Conservation (phyloP, 2,888 invertebrate species). For the Gortyna flavago region DNA sequence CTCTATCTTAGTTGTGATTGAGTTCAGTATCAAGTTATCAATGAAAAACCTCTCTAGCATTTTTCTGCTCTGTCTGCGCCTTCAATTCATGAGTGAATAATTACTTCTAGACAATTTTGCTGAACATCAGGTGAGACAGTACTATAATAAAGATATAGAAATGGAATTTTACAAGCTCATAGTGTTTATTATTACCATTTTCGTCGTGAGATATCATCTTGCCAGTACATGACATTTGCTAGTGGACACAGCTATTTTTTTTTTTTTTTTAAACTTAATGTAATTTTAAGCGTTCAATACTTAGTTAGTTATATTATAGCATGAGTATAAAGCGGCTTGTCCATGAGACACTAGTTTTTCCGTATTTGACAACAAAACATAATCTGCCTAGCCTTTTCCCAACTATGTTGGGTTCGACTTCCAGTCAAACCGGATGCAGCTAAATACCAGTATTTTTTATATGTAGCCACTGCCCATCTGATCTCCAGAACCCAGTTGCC, state of each 20-base stretch:
- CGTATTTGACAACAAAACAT: neutral
- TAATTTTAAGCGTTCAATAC: conserved; percentile 30
- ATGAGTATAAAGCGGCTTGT: neutral
- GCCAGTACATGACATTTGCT: conserved; percentile 27
- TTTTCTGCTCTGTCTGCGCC: neutral
- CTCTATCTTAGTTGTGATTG: neutral
- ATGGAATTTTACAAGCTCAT: no score
- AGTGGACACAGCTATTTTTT: conserved; percentile 34
- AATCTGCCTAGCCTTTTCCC: neutral
- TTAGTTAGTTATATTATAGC: neutral
- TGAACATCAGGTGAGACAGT: neutral
- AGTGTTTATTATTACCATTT: neutral
- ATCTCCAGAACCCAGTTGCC: neutral
- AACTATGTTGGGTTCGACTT: neutral
- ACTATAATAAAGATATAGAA: neutral
- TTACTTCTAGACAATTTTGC: neutral
- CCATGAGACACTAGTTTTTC: neutral
- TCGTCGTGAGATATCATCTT: conserved; percentile 20
- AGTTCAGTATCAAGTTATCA: neutral
- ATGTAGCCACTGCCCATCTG: neutral
- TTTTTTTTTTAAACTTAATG: neutral
- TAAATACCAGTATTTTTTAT: neutral
- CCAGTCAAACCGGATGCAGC: neutral
- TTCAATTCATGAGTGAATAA: neutral
- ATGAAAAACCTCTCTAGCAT: neutral